These are phyloP conservation scores for Rhinoptilus africanus DNA, from an alignment of 2,113 vertebrate species.

Conservation along the genomic window DNA sequence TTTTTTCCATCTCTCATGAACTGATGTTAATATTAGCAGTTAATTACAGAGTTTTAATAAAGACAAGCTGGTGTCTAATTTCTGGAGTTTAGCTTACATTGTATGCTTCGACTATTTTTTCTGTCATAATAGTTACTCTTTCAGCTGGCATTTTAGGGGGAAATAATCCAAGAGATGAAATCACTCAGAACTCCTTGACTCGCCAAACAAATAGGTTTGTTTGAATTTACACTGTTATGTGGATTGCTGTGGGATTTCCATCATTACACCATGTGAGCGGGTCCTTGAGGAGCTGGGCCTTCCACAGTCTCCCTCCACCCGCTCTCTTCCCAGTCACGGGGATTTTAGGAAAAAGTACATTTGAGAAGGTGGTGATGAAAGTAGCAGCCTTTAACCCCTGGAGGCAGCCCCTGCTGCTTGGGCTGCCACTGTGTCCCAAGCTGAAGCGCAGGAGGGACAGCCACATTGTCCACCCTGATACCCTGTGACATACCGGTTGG, in stretches of 20 bases:
- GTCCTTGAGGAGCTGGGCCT: neutral
- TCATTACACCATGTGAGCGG: fast-evolving
- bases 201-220: neutral
- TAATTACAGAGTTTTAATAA: neutral
- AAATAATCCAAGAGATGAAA: neutral
- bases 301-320: fast-evolving
- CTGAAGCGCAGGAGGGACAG: neutral
- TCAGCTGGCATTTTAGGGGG: neutral
- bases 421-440: neutral
- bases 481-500: neutral
- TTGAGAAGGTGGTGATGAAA: neutral
- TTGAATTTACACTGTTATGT: neutral
- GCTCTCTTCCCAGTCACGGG: neutral
- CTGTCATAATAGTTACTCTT: slow-evolving; percentile 1
- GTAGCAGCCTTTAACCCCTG: neutral
- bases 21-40: neutral
- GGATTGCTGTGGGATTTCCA: neutral
- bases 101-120: neutral
- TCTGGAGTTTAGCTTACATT: neutral
- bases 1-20: neutral
- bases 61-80: neutral
- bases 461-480: neutral
- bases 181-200: neutral
- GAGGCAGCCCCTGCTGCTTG: neutral
- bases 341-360: neutral